Evolutionary conservation across 2,797 vertebrate species (phyloP).

Genomic region (Tauraco hartlaubi): DNA sequence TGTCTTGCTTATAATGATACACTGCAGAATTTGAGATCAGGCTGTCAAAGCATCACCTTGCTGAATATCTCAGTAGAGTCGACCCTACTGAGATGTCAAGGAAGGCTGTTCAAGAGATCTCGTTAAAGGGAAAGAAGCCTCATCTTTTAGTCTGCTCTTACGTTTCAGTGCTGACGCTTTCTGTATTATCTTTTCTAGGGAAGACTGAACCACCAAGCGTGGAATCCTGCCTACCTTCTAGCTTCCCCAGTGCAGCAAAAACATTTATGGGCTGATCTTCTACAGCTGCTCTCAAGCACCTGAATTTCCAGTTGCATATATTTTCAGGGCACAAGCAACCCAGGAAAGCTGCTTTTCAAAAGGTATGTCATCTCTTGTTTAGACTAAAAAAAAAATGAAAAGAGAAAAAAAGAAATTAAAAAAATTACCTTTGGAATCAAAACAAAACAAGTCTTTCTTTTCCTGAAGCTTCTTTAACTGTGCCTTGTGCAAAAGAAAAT

Average conservation of each 20-base stretch:
- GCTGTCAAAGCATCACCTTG: background rate
- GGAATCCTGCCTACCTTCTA: background rate
- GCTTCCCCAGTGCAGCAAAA: background rate
- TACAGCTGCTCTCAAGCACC: background rate
- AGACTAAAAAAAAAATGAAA: background rate
- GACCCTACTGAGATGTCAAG: background rate
- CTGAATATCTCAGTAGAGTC: background rate
- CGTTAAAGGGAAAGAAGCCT: background rate
- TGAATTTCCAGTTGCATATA: background rate
- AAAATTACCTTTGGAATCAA: background rate
- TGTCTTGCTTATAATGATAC: background rate
- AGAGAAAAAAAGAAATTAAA: background rate
- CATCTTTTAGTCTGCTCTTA: background rate
- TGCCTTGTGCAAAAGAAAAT: background rate
- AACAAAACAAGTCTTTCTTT: slow-evolving; percentile 8
- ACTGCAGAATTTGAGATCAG: background rate
- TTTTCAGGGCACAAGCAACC: background rate
- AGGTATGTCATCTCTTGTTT: slow-evolving; percentile 32
- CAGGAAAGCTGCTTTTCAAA: slow-evolving; percentile 1
- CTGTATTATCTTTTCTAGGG: slow-evolving; percentile 19
- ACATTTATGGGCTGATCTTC: background rate
- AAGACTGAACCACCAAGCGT: background rate
- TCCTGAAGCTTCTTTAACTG: background rate
- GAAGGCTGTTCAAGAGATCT: background rate
- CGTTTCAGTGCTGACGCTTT: background rate